Evolutionary conservation across 1,140 invertebrate species (phyloP), one percentile per base, ranked within the genome.

Genomic region (Aphaenogaster ashmeadi): DNA sequence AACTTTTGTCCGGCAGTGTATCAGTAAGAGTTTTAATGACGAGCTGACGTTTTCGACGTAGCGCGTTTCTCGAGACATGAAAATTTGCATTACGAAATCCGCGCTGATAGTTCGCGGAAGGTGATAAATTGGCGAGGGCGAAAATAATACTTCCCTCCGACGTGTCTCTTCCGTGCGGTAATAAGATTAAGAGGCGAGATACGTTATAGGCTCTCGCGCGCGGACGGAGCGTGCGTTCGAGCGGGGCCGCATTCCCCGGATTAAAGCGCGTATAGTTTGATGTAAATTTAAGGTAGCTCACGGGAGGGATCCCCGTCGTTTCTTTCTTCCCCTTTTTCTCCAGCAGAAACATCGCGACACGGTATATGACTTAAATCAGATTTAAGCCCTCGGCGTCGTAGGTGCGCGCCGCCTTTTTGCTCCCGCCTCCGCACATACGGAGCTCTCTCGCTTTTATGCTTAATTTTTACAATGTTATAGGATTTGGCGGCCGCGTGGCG

Each of bases 241-340:
- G 60, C n/a, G 54, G 56, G 86, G 47, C 72, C 72, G 89, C 85
- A 90, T 91, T 93, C 92, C 36, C 78, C 87, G 93, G 92, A 94
- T 94, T 94, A 94, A 93, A 93, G 91, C 90, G 91, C 89, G 89
- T 86, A 91, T 88, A 91, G 91, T 94, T 93, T 94, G 93, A 94
- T 93, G 93, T 93, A 93, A 94, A 94, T 94, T 94, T 94, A 93
- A 94, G 93, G 93, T 93, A 94, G 93, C 93, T 92, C 88, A 88
- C 89, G 87, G 90, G 89, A 90, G 89, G 86, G 90, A 90, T 92
- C 91, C 92, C 91, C 91, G 89, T 93, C 91, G 93, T 93, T 94
- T 93, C 92, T 81, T 69, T 47, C 60, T 60, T 47, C 62, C 62
- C 64, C 64, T 81, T 81, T 81, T 81, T 80, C 77, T 67, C 52